phyloP scores from a whole-genome alignment of 1,140 invertebrate genomes.

The Nixonia krombeini region DNA sequence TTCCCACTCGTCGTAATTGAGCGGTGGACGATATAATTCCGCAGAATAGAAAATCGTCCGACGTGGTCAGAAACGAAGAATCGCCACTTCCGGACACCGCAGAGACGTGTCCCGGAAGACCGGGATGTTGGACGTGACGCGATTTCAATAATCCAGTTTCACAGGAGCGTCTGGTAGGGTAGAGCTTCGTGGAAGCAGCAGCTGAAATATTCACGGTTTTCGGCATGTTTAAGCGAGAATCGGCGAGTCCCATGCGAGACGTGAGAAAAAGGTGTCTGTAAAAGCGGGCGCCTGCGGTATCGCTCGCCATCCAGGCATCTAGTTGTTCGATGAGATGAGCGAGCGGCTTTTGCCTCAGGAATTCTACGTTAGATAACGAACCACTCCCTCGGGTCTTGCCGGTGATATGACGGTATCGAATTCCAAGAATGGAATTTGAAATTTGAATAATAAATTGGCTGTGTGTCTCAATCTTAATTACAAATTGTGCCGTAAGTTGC shows the following conservation, averaged over 20 bases:
- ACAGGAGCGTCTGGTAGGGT: background rate
- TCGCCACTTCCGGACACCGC: background rate
- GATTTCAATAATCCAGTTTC: constrained; percentile 7
- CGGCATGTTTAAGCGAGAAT: constrained; percentile 41
- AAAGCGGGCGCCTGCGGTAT: too few relatives aligned
- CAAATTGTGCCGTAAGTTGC: too few relatives aligned
- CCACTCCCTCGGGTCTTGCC: too few relatives aligned
- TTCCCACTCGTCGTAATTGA: too few relatives aligned
- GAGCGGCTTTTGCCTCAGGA: background rate
- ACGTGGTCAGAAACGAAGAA: constrained; percentile 11
- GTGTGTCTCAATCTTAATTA: too few relatives aligned
- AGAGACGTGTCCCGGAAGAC: background rate
- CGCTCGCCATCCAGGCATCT: background rate
- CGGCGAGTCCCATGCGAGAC: background rate
- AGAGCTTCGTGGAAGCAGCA: constrained; percentile 2
- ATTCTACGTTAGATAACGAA: too few relatives aligned
- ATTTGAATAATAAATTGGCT: too few relatives aligned
- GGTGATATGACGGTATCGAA: background rate
- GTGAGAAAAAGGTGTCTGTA: too few relatives aligned
- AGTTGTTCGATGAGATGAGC: background rate
- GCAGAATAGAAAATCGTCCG: background rate
- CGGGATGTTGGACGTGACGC: constrained; percentile 1
- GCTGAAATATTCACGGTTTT: constrained; percentile 44
- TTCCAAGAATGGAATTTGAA: too few relatives aligned
- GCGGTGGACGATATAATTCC: background rate